A percentile compares a stretch with the other conserved stretches of the same genome.
Evolutionary conservation across 1,140 invertebrate genomes (phyloP).

Genomic region (Papilio aristodemus): DNA sequence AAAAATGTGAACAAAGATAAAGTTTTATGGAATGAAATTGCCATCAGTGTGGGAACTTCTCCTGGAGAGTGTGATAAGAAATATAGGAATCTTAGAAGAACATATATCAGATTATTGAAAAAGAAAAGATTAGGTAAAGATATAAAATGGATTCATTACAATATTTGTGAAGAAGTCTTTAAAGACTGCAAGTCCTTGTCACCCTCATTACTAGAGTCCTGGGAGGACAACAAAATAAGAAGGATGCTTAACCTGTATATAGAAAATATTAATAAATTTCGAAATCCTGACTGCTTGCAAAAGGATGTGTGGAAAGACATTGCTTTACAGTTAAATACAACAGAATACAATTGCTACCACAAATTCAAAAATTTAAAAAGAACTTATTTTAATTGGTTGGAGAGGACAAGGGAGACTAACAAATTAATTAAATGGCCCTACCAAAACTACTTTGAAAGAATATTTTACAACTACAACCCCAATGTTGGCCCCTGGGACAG

Average conservation of each 20-base stretch:
- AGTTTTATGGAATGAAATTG: constrained; percentile 63
- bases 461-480: constrained; percentile 69
- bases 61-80: constrained; percentile 67
- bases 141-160: constrained; percentile 71
- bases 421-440: constrained; percentile 72
- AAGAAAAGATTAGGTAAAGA: constrained; percentile 68
- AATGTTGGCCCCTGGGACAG: constrained; percentile 60
- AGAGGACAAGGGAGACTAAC: constrained; percentile 55
- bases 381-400: constrained; percentile 70
- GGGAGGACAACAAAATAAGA: constrained; percentile 66
- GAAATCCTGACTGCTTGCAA: constrained; percentile 54
- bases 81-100: constrained; percentile 63
- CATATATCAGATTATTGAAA: constrained; percentile 65
- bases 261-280: constrained; percentile 65
- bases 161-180: constrained; percentile 66
- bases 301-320: constrained; percentile 74
- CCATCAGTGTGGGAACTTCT: constrained; percentile 52
- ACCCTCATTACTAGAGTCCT: constrained; percentile 56
- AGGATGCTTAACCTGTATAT: constrained; percentile 62
- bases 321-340: constrained; percentile 58
- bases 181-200: constrained; percentile 63
- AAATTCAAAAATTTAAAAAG: constrained; percentile 75
- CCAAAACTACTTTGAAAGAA: constrained; percentile 68
- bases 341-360: constrained; percentile 72
- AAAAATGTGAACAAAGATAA: constrained; percentile 55